These are phyloP conservation scores for Naso thynnoides DNA, from an alignment of 2,797 vertebrate species.

Conservation along the genomic window DNA sequence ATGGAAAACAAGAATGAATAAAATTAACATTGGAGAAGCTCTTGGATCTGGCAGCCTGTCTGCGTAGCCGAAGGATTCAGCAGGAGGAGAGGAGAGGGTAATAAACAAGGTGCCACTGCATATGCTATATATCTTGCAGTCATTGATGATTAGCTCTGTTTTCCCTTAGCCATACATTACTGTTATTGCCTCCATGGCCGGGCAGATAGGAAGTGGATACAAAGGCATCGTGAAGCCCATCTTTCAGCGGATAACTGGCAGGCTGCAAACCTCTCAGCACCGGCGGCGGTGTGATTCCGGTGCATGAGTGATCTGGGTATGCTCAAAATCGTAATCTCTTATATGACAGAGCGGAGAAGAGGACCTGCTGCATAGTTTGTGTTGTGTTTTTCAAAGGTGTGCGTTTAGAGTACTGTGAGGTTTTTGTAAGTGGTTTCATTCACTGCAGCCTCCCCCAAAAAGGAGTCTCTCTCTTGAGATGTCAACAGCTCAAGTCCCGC, in stretches of 20 bases:
- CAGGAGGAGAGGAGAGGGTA: conserved; percentile 70
- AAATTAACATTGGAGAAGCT: conserved; percentile 82
- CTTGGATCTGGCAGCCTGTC: conserved; percentile 68
- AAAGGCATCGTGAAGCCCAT: conserved; percentile 83
- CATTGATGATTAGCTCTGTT: conserved; percentile 88
- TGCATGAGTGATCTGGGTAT: conserved; percentile 78
- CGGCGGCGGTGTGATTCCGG: conserved; percentile 68
- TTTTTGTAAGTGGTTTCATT: conserved; percentile 52
- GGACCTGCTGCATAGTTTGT: conserved; percentile 40
- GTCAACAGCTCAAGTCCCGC: conserved; percentile 51
- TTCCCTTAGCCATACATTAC: conserved; percentile 88
- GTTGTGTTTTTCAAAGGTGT: conserved; percentile 30
- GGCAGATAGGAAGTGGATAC: conserved; percentile 85
- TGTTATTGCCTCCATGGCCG: conserved; percentile 84
- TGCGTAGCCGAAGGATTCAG: conserved; percentile 66
- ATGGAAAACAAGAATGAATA: conserved; percentile 85
- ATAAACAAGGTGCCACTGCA: conserved; percentile 85
- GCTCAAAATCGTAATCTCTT: conserved; percentile 77
- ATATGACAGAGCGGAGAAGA: conserved; percentile 64
- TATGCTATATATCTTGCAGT: conserved; percentile 88
- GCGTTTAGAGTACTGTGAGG: conserved; percentile 43
- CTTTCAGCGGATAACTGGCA: conserved; percentile 84
- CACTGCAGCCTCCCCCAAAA: conserved; percentile 21
- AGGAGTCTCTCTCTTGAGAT: conserved; percentile 44
- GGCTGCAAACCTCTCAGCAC: conserved; percentile 82